These are phyloP conservation scores for Meteorus colon DNA, from an alignment of 2,888 invertebrate genomes.

Conservation along the genomic window DNA sequence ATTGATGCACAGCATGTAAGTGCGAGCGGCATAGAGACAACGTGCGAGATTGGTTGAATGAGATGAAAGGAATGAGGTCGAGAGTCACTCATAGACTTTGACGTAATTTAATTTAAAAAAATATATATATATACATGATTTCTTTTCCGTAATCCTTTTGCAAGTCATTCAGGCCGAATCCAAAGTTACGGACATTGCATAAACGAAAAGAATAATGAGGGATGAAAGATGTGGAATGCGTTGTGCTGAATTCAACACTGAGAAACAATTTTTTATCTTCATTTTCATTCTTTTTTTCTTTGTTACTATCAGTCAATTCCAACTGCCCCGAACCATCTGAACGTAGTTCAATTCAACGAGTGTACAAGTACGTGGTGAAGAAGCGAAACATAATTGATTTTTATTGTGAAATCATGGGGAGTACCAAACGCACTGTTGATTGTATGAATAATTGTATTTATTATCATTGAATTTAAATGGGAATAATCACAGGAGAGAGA, in stretches of 20 bases:
- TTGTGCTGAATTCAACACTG: background rate
- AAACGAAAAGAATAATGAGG: background rate
- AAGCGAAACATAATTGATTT: constrained; percentile 24
- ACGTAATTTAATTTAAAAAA: background rate
- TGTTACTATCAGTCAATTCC: constrained; percentile 18
- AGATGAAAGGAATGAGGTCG: background rate
- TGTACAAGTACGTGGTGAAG: constrained; percentile 27
- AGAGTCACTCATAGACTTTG: constrained; percentile 1
- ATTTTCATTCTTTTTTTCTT: background rate
- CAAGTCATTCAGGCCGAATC: background rate
- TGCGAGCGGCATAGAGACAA: background rate
- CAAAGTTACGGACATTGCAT: background rate
- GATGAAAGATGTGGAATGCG: background rate
- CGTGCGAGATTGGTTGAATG: background rate
- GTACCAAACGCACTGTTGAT: constrained; percentile 42
- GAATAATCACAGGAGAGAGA: constrained; percentile 32
- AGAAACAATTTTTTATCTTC: constrained; percentile 16
- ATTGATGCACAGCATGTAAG: constrained; percentile 1
- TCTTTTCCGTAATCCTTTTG: background rate
- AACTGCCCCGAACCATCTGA: constrained; percentile 21
- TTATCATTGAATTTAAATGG: constrained; percentile 49
- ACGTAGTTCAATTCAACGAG: constrained; percentile 3
- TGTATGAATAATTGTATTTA: constrained; percentile 57
- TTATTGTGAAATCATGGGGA: constrained; percentile 24
- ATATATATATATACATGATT: background rate